phyloP scores from a whole-genome alignment of 1,140 invertebrate species.

The Caenorhabditis tropicalis region DNA sequence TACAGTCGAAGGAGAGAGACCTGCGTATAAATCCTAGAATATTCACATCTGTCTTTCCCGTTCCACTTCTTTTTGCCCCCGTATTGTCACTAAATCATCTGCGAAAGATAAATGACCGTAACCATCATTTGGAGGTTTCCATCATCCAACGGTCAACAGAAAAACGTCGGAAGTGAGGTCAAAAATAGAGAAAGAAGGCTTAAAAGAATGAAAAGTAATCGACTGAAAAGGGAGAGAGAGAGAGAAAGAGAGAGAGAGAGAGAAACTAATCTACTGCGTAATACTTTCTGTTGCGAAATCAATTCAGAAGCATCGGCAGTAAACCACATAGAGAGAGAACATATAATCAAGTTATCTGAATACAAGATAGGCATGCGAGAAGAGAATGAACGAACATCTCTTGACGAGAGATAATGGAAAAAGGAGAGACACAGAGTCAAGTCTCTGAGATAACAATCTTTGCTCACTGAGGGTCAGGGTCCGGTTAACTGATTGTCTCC shows the following conservation, averaged over 20 bases:
- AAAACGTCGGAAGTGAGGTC: neutral
- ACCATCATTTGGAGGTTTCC: no score
- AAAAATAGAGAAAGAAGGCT: neutral
- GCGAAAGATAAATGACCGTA: slow-evolving; percentile 30
- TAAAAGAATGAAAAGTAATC: neutral
- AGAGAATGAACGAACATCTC: neutral
- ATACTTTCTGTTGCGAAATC: neutral
- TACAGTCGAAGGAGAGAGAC: neutral
- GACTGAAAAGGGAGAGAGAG: neutral
- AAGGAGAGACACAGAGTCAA: neutral
- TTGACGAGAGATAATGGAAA: neutral
- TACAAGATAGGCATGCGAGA: slow-evolving; percentile 1
- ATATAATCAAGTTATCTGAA: slow-evolving; percentile 37
- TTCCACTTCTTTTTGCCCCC: slow-evolving; percentile 4
- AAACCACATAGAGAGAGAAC: neutral
- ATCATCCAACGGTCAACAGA: neutral
- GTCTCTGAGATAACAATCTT: slow-evolving; percentile 38
- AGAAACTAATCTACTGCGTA: neutral
- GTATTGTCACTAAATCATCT: slow-evolving; percentile 31
- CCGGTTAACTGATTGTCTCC: slow-evolving; percentile 10
- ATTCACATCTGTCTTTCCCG: neutral
- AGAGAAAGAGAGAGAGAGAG: no score
- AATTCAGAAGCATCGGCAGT: neutral
- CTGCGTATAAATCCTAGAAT: neutral
- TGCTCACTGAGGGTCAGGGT: neutral